Base-by-base conservation (phyloP, 1,140 invertebrate species). In the Trichogramma pretiosum region DNA sequence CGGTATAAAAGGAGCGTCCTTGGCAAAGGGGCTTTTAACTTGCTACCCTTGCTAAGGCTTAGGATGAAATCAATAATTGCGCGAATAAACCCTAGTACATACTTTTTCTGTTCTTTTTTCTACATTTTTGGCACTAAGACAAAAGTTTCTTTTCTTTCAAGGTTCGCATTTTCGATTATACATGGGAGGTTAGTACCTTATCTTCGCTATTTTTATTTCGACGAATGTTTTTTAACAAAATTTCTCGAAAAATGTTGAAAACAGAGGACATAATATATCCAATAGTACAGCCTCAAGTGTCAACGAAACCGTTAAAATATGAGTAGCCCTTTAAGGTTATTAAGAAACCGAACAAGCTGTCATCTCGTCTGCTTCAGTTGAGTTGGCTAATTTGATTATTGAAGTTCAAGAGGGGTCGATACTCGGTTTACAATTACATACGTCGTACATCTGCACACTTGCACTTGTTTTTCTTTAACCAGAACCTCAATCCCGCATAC, bases 281-380 rank as follows among this genome's bases (percentile, higher is more conserved):
- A n/a, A n/a, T n/a, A n/a, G n/a, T n/a, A n/a, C n/a, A n/a, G n/a
- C n/a, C n/a, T n/a, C 34, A 45, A 45, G 35, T 50, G 24, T 46
- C 37, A 41, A 42, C 42, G 43, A 51, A 46, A 51, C 49, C 49
- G 11, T 41, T 42, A 51, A 51, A 46, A 42, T 9, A 11, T 11
- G 38, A 35, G 35, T 39, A 40, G 36, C 36, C 48, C 36, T 39
- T 45, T 40, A 45, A 47, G 37, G 4, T 28, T 34, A 40, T 47
- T 47, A 47, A 40, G 38, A 47, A 47, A 41, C 37, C 46, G 22
- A 47, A 40, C 30, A 40, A 40, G 38, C 46, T 34, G 46, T 32
- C 19, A 46, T 33, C 22, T 17, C n/a, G n/a, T n/a, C 32, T 28
- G 30, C 32, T 46, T 17, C 9, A 40, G 36, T 19, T 13, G 19